Percentiles rank a stretch among this genome's conserved stretches.
Evolutionary conservation across 37 sponge, comb jelly and placozoan genomes (phyloP).

Genomic region (Eunapius fragilis): DNA sequence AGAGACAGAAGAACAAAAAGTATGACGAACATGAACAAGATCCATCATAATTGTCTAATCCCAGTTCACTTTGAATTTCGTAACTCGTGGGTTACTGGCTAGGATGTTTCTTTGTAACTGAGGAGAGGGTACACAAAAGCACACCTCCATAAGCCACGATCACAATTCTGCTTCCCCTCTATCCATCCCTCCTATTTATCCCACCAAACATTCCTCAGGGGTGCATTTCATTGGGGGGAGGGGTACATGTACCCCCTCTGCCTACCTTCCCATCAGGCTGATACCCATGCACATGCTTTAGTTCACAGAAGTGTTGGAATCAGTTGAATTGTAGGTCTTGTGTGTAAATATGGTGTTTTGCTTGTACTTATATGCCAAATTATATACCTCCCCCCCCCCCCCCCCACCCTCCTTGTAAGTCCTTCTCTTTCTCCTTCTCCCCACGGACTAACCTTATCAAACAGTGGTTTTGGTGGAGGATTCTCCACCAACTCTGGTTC

Average conservation of each 20-base stretch:
- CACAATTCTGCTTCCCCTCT: no score
- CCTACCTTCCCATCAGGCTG: no score
- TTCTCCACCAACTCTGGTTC: conserved; percentile 87
- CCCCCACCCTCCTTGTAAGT: neutral
- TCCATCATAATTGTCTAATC: conserved; percentile 61
- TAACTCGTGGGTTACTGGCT: conserved; percentile 93
- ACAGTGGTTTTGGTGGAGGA: conserved; percentile 80
- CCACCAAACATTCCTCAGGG: neutral
- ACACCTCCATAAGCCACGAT: no score
- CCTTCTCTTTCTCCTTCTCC: neutral
- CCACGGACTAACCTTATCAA: conserved; percentile 94
- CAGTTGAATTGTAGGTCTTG: no score
- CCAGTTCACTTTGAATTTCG: conserved; percentile 98
- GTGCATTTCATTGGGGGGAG: no score
- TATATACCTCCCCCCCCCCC: no score
- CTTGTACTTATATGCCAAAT: no score
- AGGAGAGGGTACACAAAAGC: neutral
- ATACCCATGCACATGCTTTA: no score
- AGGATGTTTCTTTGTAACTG: conserved; percentile 94
- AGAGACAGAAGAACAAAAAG: neutral
- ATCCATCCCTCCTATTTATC: no score
- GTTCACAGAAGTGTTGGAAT: no score
- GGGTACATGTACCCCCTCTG: no score
- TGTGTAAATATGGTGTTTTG: no score
- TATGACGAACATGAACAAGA: neutral